Conservation (phyloP, 1,140 invertebrate genomes). For the Cyrtorhinus lividipennis region DNA sequence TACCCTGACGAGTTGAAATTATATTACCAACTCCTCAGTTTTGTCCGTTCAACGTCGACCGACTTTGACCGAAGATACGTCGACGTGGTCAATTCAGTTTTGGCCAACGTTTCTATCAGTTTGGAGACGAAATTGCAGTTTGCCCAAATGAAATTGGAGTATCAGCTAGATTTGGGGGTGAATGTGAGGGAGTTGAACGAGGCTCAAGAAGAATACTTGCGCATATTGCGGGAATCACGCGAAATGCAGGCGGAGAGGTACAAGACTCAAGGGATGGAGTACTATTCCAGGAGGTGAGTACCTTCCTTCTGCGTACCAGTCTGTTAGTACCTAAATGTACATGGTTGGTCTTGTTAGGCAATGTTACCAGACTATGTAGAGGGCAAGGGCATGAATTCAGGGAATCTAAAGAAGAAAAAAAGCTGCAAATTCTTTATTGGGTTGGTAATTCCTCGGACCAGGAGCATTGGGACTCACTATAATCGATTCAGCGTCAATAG, state of each 20-base stretch:
- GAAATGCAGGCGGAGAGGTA: background rate
- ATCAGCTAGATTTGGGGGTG: background rate
- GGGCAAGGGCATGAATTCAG: too few species aligned
- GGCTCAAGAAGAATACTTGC: background rate
- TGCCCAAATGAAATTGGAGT: background rate
- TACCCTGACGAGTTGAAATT: background rate
- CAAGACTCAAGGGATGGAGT: background rate
- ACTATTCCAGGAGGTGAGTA: background rate
- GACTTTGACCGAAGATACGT: background rate
- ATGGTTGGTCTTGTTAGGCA: too few species aligned
- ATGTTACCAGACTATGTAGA: too few species aligned
- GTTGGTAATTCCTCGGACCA: too few species aligned
- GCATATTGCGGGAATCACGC: background rate
- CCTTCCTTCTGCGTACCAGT: too few species aligned
- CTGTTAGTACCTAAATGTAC: too few species aligned
- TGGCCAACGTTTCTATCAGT: background rate
- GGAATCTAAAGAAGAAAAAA: too few species aligned
- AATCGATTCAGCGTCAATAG: too few species aligned
- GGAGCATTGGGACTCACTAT: too few species aligned
- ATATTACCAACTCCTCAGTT: background rate
- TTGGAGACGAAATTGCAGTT: background rate
- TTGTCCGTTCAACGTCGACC: background rate
- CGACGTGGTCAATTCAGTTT: background rate
- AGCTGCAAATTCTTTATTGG: too few species aligned
- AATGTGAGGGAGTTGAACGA: background rate